A percentile compares a stretch with the other conserved stretches of the same genome.
Evolutionary conservation across 2,888 invertebrate species (phyloP).

Genomic region (Limnephilus auricula): DNA sequence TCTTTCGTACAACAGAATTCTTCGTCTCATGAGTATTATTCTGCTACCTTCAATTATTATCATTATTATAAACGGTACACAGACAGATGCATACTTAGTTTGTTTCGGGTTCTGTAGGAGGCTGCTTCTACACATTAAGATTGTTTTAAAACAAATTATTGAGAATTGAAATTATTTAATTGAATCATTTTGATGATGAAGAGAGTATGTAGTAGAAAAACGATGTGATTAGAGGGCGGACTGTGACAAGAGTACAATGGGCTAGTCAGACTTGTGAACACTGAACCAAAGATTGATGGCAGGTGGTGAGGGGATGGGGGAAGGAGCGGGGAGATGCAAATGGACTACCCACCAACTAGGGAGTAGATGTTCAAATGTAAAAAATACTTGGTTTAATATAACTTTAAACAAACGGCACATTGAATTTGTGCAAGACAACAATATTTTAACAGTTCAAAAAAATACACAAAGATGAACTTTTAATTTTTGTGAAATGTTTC

Average conservation of each 20-base stretch:
- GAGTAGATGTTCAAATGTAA: background rate
- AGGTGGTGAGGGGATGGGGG: background rate
- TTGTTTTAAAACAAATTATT: background rate
- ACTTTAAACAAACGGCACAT: background rate
- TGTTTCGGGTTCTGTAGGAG: background rate
- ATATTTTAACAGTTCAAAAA: background rate
- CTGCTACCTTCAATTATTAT: background rate
- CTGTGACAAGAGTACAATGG: no score
- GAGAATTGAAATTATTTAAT: background rate
- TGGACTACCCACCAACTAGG: background rate
- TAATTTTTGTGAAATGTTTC: background rate
- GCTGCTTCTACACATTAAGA: background rate
- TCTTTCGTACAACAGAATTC: background rate
- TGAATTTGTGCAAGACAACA: background rate
- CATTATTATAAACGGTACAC: background rate
- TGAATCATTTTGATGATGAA: background rate
- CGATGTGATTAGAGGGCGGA: no score
- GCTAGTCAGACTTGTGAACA: background rate
- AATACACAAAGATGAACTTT: background rate
- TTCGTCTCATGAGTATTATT: background rate
- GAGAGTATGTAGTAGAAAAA: background rate
- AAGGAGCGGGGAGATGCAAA: background rate
- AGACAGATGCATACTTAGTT: background rate
- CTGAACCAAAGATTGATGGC: background rate
- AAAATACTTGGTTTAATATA: background rate